phyloP scores from a whole-genome alignment of 2,888 invertebrate species.

The Agrypnus murinus region DNA sequence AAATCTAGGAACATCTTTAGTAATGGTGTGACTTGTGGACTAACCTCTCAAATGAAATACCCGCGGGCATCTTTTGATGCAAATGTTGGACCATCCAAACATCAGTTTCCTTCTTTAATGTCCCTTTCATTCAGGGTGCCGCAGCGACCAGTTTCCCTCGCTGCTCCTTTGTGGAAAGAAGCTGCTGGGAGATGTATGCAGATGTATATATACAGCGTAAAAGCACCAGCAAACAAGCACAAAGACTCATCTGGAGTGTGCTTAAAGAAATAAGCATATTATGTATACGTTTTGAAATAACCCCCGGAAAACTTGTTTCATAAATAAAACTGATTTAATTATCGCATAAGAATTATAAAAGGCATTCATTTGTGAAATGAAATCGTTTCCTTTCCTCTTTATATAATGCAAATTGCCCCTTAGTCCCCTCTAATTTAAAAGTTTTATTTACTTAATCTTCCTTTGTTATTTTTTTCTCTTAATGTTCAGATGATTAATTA shows the following conservation, averaged over 20 bases:
- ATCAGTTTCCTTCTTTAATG: slow-evolving; percentile 50
- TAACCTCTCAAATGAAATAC: slow-evolving; percentile 51
- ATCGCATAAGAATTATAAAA: slow-evolving; percentile 52
- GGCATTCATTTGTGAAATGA: slow-evolving; percentile 57
- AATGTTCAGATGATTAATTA: slow-evolving; percentile 32
- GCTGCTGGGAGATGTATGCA: slow-evolving; percentile 51
- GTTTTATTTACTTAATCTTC: slow-evolving; percentile 36
- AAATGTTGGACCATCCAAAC: slow-evolving; percentile 50
- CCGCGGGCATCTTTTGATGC: slow-evolving; percentile 53
- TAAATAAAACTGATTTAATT: slow-evolving; percentile 59
- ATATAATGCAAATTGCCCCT: slow-evolving; percentile 9
- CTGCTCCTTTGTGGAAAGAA: slow-evolving; percentile 37
- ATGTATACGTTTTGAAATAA: slow-evolving; percentile 52
- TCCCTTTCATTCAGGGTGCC: slow-evolving; percentile 40
- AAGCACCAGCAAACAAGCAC: slow-evolving; percentile 26
- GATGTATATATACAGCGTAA: too few species aligned
- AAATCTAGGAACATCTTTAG: too few species aligned
- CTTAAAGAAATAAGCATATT: slow-evolving; percentile 54
- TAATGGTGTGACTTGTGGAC: slow-evolving; percentile 9
- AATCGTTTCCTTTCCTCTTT: slow-evolving; percentile 45
- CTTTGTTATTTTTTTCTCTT: slow-evolving; percentile 22
- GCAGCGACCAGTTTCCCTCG: slow-evolving; percentile 43
- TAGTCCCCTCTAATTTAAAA: slow-evolving; percentile 33
- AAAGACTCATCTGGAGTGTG: slow-evolving; percentile 52
- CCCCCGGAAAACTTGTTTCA: slow-evolving; percentile 50